These are phyloP conservation scores for Rhincodon typus DNA, from an alignment of 2,797 vertebrate genomes.

Conservation along the genomic window DNA sequence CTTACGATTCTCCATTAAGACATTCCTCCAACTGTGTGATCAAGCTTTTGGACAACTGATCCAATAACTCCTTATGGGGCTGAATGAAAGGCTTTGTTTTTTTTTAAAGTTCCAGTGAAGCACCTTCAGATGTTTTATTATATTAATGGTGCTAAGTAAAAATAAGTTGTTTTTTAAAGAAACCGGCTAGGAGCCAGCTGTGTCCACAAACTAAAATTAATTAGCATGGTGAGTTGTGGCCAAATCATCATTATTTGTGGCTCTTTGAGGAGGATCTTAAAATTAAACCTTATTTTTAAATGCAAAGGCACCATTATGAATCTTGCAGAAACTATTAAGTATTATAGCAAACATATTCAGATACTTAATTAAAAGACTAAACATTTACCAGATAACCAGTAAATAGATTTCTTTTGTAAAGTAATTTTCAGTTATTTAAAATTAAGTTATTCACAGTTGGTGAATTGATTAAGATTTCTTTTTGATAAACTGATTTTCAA, in stretches of 20 bases:
- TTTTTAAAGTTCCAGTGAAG: too few relatives aligned
- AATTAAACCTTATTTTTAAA: not conserved
- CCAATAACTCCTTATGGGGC: too few relatives aligned
- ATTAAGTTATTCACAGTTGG: not conserved
- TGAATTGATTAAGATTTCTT: not conserved
- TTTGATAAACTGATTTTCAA: not conserved
- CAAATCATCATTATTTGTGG: not conserved
- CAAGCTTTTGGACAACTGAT: too few relatives aligned
- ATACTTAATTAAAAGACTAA: not conserved
- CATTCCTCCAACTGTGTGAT: too few relatives aligned
- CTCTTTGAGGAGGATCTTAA: not conserved
- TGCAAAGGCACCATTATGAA: too few relatives aligned
- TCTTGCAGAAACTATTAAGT: not conserved
- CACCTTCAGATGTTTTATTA: too few relatives aligned
- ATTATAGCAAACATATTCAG: not conserved
- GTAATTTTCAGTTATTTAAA: not conserved
- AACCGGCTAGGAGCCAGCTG: not conserved
- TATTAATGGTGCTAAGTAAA: too few relatives aligned
- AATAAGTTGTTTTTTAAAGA: too few relatives aligned
- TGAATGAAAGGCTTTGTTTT: too few relatives aligned
- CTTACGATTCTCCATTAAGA: too few relatives aligned
- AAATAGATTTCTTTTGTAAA: not conserved
- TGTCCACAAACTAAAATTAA: too few relatives aligned
- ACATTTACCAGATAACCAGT: not conserved
- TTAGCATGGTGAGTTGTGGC: not conserved